These are phyloP conservation scores for Amaurobius ferox DNA, from an alignment of 2,888 invertebrate species.

Conservation along the genomic window DNA sequence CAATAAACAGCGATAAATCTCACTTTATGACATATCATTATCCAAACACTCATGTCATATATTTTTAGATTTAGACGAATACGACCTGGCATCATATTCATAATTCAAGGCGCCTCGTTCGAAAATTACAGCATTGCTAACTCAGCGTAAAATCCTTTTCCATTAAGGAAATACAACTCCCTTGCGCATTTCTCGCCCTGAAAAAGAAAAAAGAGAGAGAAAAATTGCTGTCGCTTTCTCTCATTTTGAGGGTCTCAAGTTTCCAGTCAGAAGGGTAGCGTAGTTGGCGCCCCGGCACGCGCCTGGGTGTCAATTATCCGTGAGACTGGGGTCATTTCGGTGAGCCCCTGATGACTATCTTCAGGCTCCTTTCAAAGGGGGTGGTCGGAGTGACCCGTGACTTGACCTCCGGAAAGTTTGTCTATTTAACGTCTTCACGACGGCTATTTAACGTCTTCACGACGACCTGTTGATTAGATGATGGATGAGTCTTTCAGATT, in stretches of 20 bases:
- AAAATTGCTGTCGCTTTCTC: neutral
- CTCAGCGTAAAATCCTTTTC: neutral
- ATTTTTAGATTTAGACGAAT: too few species aligned
- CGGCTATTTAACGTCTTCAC: neutral
- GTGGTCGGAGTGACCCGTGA: conserved; percentile 1
- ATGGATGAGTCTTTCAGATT: too few species aligned
- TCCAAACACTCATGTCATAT: too few species aligned
- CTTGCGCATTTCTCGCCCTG: neutral
- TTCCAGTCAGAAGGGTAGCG: neutral
- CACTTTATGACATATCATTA: too few species aligned
- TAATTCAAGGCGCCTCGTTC: too few species aligned
- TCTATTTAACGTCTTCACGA: conserved; percentile 4
- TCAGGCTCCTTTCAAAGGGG: neutral
- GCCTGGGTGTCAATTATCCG: conserved; percentile 40
- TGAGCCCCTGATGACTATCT: neutral
- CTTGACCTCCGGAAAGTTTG: neutral
- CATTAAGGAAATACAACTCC: neutral
- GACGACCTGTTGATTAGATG: conserved; percentile 10
- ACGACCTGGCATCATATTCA: too few species aligned
- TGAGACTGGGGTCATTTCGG: conserved; percentile 7
- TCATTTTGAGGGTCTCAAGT: neutral
- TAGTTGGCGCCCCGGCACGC: conserved; percentile 59
- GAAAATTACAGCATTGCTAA: too few species aligned
- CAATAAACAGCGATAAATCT: too few species aligned
- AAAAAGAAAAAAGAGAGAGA: neutral